Percentiles rank a stretch among this genome's conserved stretches.
Evolutionary conservation across 2,113 vertebrate genomes (phyloP).

Genomic region (Crypturellus undulatus): DNA sequence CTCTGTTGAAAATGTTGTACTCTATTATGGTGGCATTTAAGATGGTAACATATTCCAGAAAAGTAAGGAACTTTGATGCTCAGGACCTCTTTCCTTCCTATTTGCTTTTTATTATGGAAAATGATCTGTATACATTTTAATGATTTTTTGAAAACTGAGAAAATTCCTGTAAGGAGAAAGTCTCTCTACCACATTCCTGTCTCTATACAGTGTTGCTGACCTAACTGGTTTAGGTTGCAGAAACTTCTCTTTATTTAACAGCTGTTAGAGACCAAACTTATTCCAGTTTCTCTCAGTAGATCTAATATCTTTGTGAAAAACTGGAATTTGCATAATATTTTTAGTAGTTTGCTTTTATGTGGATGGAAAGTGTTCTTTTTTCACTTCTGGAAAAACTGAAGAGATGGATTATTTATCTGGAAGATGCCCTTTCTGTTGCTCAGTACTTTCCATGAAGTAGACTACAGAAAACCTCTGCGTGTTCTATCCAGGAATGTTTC

Average conservation of each 20-base stretch:
- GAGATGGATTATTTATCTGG: background rate
- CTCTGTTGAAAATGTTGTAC: conserved; percentile 69
- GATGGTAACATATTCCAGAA: background rate
- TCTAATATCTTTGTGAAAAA: background rate
- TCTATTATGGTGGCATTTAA: conserved; percentile 17
- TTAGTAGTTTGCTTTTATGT: background rate
- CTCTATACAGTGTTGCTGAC: background rate
- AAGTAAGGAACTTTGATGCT: background rate
- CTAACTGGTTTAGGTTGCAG: background rate
- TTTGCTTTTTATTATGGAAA: background rate
- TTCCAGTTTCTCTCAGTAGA: too few relatives aligned
- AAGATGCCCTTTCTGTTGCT: background rate
- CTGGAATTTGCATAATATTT: background rate
- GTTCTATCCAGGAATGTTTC: background rate
- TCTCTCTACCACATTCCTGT: background rate
- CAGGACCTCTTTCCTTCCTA: background rate
- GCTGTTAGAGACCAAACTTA: background rate
- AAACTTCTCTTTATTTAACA: background rate
- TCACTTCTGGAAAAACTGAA: background rate
- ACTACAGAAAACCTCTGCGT: background rate
- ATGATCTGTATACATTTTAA: background rate
- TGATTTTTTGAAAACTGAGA: background rate
- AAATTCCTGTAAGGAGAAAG: background rate
- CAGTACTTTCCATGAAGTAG: background rate
- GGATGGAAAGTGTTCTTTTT: background rate